These are phyloP conservation scores for Brachyhypopomus occidentalis DNA, from an alignment of 2,113 vertebrate genomes.

Conservation along the genomic window DNA sequence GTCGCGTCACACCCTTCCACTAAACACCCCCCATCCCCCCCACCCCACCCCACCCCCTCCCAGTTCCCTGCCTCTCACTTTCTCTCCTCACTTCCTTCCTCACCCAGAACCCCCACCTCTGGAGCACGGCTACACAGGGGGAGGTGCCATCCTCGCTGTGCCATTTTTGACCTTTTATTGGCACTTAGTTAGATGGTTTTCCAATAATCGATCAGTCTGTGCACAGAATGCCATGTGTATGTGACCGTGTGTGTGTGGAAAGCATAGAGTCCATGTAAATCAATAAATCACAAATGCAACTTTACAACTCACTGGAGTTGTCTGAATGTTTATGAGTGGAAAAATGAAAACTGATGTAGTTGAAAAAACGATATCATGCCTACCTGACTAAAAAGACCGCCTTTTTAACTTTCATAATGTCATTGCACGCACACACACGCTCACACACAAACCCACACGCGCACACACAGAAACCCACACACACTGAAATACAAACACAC, in stretches of 20 bases:
- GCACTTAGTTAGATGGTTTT: not conserved
- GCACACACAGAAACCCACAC: not conserved
- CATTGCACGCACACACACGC: not conserved
- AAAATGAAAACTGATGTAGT: conserved; percentile 49
- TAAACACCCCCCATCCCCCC: not conserved
- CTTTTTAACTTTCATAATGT: conserved; percentile 61
- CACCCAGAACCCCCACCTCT: not conserved
- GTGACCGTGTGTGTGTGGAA: conserved; percentile 16
- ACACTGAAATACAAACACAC: not conserved
- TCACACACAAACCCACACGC: not conserved
- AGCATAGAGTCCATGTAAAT: conserved; percentile 32
- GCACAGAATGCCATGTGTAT: not conserved
- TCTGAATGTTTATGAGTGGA: conserved; percentile 46
- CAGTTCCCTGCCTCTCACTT: conserved; percentile 3
- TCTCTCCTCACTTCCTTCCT: conserved; percentile 20
- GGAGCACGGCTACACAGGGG: too few species aligned
- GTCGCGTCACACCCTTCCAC: conserved; percentile 49
- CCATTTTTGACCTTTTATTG: not conserved
- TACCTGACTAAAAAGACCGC: conserved; percentile 62
- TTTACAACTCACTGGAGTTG: conserved; percentile 44
- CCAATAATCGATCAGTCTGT: not conserved
- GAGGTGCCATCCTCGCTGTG: not conserved
- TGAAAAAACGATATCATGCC: conserved; percentile 65
- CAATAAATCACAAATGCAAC: conserved; percentile 43
- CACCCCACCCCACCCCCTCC: not conserved